phyloP scores from a whole-genome alignment of 1,140 invertebrate species.

The Drosophila prosaltans region DNA sequence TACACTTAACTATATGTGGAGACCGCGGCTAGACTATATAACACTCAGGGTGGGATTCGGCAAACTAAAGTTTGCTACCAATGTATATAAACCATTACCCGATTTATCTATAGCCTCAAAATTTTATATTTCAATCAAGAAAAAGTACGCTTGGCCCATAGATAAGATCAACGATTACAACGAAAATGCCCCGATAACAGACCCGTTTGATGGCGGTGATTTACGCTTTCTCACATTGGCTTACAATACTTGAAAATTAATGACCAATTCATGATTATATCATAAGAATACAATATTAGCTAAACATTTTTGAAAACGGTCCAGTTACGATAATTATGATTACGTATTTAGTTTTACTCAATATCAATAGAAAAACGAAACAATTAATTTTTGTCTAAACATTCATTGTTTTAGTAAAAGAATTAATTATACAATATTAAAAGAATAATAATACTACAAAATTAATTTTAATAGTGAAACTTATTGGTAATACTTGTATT shows the following conservation, averaged over 20 bases:
- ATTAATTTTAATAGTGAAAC: too few relatives aligned
- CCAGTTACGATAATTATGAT: too few relatives aligned
- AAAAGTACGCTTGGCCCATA: constrained; percentile 49
- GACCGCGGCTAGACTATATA: not conserved
- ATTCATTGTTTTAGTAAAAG: too few relatives aligned
- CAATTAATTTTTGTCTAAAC: too few relatives aligned
- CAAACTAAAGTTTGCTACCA: constrained; percentile 43
- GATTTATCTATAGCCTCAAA: constrained; percentile 61
- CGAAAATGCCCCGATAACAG: constrained; percentile 42
- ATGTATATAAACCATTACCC: constrained; percentile 57
- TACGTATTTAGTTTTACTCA: too few relatives aligned
- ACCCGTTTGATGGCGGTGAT: constrained; percentile 40
- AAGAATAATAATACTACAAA: too few relatives aligned
- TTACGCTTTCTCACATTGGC: constrained; percentile 46
- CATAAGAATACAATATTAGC: too few relatives aligned
- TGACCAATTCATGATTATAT: constrained; percentile 12
- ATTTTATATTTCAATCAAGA: constrained; percentile 69
- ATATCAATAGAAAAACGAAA: too few relatives aligned
- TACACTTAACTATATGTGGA: constrained; percentile 10
- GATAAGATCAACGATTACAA: constrained; percentile 55
- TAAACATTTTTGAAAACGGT: too few relatives aligned
- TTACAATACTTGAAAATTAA: constrained; percentile 31
- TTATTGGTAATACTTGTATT: too few relatives aligned
- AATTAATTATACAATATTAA: too few relatives aligned
- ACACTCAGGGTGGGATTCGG: constrained; percentile 35